phyloP scores from a whole-genome alignment of 2,797 vertebrate species.

The Anisognathus igniventris region DNA sequence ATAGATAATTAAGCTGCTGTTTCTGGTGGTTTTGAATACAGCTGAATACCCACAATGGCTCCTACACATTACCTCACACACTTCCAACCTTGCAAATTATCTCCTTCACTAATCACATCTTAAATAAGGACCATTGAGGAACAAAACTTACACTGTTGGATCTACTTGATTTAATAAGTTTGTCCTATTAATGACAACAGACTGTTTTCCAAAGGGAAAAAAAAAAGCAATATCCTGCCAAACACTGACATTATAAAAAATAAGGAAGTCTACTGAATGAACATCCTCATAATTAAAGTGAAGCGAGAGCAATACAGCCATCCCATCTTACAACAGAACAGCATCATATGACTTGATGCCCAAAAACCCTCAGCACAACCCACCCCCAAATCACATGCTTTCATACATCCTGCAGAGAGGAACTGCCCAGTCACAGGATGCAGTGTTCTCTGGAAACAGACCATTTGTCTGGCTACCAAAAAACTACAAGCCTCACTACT shows the following conservation, averaged over 20 bases:
- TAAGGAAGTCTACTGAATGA: constrained; percentile 2
- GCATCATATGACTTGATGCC: constrained; percentile 17
- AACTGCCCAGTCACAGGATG: constrained; percentile 28
- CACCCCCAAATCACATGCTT: constrained; percentile 28
- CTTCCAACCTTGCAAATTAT: neutral
- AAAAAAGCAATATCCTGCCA: neutral
- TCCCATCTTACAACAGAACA: neutral
- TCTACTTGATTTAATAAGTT: neutral
- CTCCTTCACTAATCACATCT: neutral
- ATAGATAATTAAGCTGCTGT: neutral
- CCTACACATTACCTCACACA: neutral
- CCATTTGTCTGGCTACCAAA: neutral
- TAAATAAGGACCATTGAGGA: neutral
- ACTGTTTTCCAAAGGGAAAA: neutral
- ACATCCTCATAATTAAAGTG: constrained; percentile 13
- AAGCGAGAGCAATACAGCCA: constrained; percentile 16
- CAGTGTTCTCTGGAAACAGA: neutral
- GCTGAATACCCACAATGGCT: neutral
- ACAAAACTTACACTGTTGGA: neutral
- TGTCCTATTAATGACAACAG: neutral
- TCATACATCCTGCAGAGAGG: constrained; percentile 32
- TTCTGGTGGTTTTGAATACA: neutral
- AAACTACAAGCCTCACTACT: neutral
- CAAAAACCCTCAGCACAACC: neutral
- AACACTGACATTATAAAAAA: neutral